phyloP scores from a whole-genome alignment of 2,888 invertebrate genomes.

The Pycnomerus fuliginosus region DNA sequence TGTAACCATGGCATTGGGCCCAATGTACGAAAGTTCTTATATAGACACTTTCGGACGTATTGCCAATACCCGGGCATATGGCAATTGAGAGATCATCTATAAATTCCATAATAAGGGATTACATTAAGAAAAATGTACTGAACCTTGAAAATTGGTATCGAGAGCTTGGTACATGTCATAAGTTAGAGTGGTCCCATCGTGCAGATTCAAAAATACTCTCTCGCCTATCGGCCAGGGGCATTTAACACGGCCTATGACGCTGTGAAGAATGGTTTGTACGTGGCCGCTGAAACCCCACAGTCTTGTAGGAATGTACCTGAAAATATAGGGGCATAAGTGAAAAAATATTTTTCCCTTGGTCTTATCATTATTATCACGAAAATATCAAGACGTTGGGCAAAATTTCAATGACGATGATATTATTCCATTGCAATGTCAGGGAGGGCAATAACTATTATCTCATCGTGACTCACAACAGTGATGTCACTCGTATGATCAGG shows the following conservation, averaged over 20 bases:
- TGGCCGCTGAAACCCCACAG: slow-evolving; percentile 96
- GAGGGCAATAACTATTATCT: too few relatives aligned
- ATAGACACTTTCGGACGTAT: slow-evolving; percentile 92
- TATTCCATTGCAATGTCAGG: too few relatives aligned
- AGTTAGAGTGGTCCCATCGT: slow-evolving; percentile 86
- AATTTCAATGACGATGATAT: too few relatives aligned
- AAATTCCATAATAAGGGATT: too few relatives aligned
- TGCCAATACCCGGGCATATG: slow-evolving; percentile 90
- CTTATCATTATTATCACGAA: too few relatives aligned
- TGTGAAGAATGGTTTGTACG: slow-evolving; percentile 90
- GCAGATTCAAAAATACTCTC: slow-evolving; percentile 70
- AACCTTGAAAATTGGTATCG: slow-evolving; percentile 69
- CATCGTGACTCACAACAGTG: too few relatives aligned
- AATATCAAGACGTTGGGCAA: too few relatives aligned
- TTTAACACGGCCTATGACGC: slow-evolving; percentile 80
- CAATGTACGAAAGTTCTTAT: slow-evolving; percentile 91
- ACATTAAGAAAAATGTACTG: too few relatives aligned
- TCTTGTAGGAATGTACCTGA: slow-evolving; percentile 83
- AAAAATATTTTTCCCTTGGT: too few relatives aligned
- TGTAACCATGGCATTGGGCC: slow-evolving; percentile 87
- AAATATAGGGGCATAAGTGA: too few relatives aligned
- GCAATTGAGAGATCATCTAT: slow-evolving; percentile 85
- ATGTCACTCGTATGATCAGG: too few relatives aligned
- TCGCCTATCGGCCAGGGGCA: slow-evolving; percentile 89
- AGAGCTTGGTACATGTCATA: slow-evolving; percentile 90